Conservation (phyloP, 2,113 vertebrate genomes). For the Euleptes europaea region DNA sequence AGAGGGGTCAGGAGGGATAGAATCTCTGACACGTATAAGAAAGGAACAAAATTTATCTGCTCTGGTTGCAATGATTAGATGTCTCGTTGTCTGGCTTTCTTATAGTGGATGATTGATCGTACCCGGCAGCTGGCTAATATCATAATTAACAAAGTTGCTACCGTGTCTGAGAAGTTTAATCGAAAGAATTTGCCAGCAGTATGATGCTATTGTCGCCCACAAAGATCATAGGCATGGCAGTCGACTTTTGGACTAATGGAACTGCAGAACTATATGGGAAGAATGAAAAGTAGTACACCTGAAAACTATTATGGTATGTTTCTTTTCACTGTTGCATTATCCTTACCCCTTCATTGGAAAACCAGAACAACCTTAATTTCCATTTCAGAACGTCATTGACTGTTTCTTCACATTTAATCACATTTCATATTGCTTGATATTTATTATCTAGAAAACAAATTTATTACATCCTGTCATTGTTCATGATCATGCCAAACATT, state of each 20-base stretch:
- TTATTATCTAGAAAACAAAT: constrained; percentile 11
- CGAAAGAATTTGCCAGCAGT: constrained; percentile 69
- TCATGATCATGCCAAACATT: neutral
- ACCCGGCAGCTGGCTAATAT: constrained; percentile 79
- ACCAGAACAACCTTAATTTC: constrained; percentile 37
- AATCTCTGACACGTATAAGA: constrained; percentile 78
- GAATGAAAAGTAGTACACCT: constrained; percentile 54
- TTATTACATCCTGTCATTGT: constrained; percentile 8
- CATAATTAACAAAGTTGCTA: constrained; percentile 84
- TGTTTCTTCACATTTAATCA: constrained; percentile 9
- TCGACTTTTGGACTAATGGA: constrained; percentile 70
- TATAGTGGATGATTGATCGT: constrained; percentile 81
- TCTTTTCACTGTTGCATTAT: constrained; percentile 45
- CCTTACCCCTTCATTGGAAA: constrained; percentile 27
- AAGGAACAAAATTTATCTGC: constrained; percentile 81
- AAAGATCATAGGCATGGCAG: constrained; percentile 69
- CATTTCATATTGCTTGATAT: neutral
- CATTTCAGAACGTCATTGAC: constrained; percentile 30
- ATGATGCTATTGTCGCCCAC: constrained; percentile 70
- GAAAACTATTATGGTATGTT: constrained; percentile 74
- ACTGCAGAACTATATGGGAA: constrained; percentile 57
- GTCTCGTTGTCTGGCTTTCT: constrained; percentile 80
- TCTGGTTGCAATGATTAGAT: constrained; percentile 79
- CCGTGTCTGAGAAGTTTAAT: constrained; percentile 81
- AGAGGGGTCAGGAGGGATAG: constrained; percentile 80